Conservation (phyloP, 2,113 vertebrate genomes). For the Labeo rohita region DNA sequence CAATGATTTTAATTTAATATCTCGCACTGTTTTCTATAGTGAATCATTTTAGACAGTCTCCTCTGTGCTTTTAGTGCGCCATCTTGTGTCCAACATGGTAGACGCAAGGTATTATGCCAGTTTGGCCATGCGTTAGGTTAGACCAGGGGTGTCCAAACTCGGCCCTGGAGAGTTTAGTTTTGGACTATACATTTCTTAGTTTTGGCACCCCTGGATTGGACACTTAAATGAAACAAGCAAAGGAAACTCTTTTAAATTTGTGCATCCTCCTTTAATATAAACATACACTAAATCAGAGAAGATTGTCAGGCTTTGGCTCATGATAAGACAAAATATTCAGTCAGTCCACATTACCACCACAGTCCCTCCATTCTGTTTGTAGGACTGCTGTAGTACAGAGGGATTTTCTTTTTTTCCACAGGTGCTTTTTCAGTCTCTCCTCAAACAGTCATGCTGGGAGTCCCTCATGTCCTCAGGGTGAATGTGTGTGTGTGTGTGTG, state of each 20-base stretch:
- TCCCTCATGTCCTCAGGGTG: background rate
- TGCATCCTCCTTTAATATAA: background rate
- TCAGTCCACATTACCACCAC: background rate
- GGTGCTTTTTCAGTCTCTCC: background rate
- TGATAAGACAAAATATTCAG: background rate
- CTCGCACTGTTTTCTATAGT: background rate
- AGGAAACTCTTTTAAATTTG: background rate
- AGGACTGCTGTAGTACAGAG: background rate
- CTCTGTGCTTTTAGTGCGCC: background rate
- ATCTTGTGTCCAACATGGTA: constrained; percentile 32
- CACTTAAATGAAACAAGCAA: background rate
- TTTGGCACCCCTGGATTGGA: background rate
- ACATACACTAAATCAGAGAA: background rate
- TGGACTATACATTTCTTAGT: no score
- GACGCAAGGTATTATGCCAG: background rate
- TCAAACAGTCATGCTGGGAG: background rate
- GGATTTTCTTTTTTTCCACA: background rate
- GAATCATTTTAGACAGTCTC: background rate
- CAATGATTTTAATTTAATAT: background rate
- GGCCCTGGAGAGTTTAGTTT: no score
- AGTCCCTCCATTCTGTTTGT: background rate
- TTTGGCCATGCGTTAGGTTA: background rate
- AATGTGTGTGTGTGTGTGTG: background rate
- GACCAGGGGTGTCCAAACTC: no score
- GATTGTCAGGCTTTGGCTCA: background rate